These are phyloP conservation scores for Scrobipalpa atriplicella DNA, from an alignment of 2,888 invertebrate genomes.

Conservation along the genomic window DNA sequence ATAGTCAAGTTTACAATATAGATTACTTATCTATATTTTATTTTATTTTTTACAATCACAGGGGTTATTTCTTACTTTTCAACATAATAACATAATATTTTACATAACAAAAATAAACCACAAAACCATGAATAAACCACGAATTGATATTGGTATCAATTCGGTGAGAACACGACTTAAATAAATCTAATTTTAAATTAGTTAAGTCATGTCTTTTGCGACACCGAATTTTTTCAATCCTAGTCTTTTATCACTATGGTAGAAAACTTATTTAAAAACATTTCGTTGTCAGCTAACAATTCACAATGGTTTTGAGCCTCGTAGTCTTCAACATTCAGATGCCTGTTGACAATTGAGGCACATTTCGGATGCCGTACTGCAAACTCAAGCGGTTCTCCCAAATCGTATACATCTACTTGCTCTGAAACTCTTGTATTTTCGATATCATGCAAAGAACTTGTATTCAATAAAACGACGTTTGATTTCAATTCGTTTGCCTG, in stretches of 20 bases:
- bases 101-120: no score
- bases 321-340: slow-evolving; percentile 44
- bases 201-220: no score
- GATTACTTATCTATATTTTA: no score
- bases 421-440: neutral
- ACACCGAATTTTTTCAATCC: neutral
- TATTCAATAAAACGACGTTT: slow-evolving; percentile 45
- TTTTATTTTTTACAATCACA: no score
- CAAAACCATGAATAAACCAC: no score
- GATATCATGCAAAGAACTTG: neutral
- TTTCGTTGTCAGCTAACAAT: neutral
- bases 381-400: slow-evolving; percentile 42
- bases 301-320: slow-evolving; percentile 46
- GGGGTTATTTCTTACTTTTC: no score
- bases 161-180: no score
- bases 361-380: slow-evolving; percentile 45
- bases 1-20: no score
- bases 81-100: no score
- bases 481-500: slow-evolving; percentile 43
- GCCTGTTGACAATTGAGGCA: slow-evolving; percentile 48
- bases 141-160: no score
- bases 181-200: no score
- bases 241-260: neutral
- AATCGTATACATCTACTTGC: slow-evolving; percentile 38
- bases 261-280: neutral